Percentiles rank a stretch among this genome's conserved stretches.
phyloP scores from a whole-genome alignment of 1,140 invertebrate genomes.

The Pachypeltis micranthus region DNA sequence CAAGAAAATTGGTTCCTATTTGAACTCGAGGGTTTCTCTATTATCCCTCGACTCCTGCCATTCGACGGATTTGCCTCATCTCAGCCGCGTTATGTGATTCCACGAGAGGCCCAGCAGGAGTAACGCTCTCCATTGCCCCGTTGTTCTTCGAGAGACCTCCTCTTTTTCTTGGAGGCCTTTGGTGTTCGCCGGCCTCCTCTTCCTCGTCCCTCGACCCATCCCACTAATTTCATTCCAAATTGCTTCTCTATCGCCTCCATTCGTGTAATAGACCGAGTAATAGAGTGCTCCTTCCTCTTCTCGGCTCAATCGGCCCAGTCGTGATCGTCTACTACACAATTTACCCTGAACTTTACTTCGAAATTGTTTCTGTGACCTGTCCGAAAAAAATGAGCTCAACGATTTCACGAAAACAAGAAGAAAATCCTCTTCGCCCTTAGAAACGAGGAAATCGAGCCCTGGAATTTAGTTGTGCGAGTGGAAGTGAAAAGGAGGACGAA shows the following conservation, averaged over 20 bases:
- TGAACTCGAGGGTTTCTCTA: neutral
- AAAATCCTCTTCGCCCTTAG: too few species aligned
- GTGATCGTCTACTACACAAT: constrained; percentile 1
- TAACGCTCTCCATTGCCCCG: neutral
- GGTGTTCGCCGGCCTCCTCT: too few species aligned
- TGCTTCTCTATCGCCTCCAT: constrained; percentile 9
- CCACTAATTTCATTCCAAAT: constrained; percentile 6
- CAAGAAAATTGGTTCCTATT: neutral
- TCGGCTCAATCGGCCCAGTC: neutral
- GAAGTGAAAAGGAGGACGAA: too few species aligned
- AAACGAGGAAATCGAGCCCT: too few species aligned
- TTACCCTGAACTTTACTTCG: neutral
- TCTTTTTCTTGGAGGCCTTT: neutral
- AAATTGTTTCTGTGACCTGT: neutral
- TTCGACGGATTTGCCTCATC: neutral
- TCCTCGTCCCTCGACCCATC: too few species aligned
- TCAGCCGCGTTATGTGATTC: too few species aligned
- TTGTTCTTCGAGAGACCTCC: neutral
- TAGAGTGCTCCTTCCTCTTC: neutral
- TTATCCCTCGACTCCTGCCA: neutral
- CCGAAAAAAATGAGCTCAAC: neutral
- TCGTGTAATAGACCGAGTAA: constrained; percentile 7
- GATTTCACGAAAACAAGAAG: too few species aligned
- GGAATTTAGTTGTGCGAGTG: too few species aligned
- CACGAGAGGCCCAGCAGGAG: too few species aligned